Conservation (phyloP, 2,113 vertebrate species). For the Archilochus colubris region DNA sequence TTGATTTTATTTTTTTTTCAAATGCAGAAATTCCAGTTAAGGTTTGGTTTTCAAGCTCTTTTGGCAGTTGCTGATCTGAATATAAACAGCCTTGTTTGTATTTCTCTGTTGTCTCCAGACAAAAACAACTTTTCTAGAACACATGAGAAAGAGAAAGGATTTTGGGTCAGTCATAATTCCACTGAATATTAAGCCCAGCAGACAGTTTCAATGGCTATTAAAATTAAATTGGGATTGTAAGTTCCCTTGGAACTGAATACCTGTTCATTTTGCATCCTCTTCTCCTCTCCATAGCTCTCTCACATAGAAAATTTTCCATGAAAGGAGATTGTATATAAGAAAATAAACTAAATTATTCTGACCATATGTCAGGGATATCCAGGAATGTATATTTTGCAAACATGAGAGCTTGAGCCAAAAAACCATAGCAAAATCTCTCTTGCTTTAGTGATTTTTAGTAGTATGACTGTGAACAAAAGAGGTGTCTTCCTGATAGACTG, state of each 20-base stretch:
- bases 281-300: background rate
- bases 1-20: background rate
- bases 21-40: background rate
- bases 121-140: background rate
- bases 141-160: background rate
- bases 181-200: background rate
- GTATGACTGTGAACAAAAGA: background rate
- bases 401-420: constrained; percentile 39
- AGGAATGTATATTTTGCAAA: constrained; percentile 24
- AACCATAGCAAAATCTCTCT: background rate
- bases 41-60: background rate
- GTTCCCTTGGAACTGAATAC: background rate
- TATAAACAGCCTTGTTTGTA: background rate
- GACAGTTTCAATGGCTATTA: background rate
- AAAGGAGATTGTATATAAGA: background rate
- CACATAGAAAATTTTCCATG: background rate
- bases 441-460: background rate
- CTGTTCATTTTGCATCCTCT: background rate
- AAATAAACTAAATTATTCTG: constrained; percentile 47
- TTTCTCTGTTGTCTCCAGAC: background rate
- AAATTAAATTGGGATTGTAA: background rate
- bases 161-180: background rate
- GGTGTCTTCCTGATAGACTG: background rate
- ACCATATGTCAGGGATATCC: constrained; percentile 44
- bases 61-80: background rate